Percentiles rank a stretch among this genome's conserved stretches.
Conservation (phyloP, 2,888 invertebrate genomes). For the Sthenelais limicola region DNA sequence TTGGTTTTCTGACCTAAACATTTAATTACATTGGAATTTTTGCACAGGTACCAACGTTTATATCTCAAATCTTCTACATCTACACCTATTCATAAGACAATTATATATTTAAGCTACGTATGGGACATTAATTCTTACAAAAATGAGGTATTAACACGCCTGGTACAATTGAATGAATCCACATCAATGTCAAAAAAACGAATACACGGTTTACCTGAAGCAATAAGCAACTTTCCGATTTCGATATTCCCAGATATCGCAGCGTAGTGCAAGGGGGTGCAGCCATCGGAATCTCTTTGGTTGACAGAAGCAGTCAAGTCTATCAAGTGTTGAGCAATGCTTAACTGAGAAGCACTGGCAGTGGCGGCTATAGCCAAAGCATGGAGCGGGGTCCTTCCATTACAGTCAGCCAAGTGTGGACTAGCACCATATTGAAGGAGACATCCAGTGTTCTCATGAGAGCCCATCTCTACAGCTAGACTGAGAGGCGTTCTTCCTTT, state of each 20-base stretch:
- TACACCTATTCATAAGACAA: too few relatives aligned
- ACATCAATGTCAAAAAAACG: too few relatives aligned
- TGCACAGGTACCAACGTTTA: too few relatives aligned
- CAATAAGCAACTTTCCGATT: constrained; percentile 13
- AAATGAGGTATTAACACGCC: too few relatives aligned
- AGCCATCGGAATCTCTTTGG: constrained; percentile 27
- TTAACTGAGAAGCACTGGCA: constrained; percentile 13
- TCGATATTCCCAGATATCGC: constrained; percentile 39
- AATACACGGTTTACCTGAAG: constrained; percentile 16
- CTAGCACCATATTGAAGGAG: constrained; percentile 53
- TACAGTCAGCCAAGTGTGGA: constrained; percentile 50
- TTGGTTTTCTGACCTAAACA: too few relatives aligned
- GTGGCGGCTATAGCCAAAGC: constrained; percentile 7
- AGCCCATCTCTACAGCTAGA: constrained; percentile 53
- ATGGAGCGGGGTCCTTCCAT: constrained; percentile 56
- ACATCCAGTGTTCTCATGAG: constrained; percentile 51
- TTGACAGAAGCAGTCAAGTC: constrained; percentile 22
- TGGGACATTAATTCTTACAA: too few relatives aligned
- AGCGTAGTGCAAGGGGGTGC: constrained; percentile 45
- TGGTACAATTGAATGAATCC: too few relatives aligned
- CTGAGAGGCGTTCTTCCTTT: constrained; percentile 55
- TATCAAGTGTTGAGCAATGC: constrained; percentile 41
- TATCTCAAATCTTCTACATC: too few relatives aligned
- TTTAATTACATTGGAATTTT: too few relatives aligned
- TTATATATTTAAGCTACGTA: too few relatives aligned